These are phyloP conservation scores for Rhyzopertha dominica DNA, from an alignment of 1,140 invertebrate species.

Conservation along the genomic window DNA sequence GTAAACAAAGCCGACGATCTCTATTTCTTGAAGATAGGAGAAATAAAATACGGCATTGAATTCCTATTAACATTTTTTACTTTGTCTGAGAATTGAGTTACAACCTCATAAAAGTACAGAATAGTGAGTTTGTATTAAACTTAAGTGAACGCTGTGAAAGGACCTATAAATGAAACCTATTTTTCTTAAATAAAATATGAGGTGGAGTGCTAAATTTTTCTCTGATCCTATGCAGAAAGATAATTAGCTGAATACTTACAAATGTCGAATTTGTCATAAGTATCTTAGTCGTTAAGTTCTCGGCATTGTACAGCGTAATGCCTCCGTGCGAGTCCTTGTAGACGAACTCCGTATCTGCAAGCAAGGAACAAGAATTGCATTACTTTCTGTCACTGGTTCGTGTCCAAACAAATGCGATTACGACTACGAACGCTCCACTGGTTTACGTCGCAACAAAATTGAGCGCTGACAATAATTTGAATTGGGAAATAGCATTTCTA, in stretches of 20 bases:
- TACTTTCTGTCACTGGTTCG: too few relatives aligned
- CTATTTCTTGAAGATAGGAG: background rate
- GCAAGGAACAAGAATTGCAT: conserved; percentile 40
- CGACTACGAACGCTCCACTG: too few relatives aligned
- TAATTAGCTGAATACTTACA: conserved; percentile 56
- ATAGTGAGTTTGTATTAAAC: background rate
- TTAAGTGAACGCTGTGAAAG: background rate
- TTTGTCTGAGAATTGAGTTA: background rate
- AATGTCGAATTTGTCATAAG: conserved; percentile 76
- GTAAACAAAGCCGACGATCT: too few relatives aligned
- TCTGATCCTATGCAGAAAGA: background rate
- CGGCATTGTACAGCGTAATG: conserved; percentile 65
- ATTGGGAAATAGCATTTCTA: too few relatives aligned
- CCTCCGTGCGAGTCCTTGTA: conserved; percentile 66
- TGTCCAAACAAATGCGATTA: too few relatives aligned
- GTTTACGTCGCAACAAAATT: too few relatives aligned
- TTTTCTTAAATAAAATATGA: background rate
- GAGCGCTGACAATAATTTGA: too few relatives aligned
- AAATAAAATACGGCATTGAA: background rate
- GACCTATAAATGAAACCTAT: background rate
- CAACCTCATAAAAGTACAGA: background rate
- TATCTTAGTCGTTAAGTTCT: conserved; percentile 59
- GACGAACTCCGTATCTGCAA: conserved; percentile 65
- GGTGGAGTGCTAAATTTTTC: background rate
- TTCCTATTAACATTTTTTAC: background rate